Conservation (phyloP, 2,888 invertebrate genomes). For the Fragum sueziense region DNA sequence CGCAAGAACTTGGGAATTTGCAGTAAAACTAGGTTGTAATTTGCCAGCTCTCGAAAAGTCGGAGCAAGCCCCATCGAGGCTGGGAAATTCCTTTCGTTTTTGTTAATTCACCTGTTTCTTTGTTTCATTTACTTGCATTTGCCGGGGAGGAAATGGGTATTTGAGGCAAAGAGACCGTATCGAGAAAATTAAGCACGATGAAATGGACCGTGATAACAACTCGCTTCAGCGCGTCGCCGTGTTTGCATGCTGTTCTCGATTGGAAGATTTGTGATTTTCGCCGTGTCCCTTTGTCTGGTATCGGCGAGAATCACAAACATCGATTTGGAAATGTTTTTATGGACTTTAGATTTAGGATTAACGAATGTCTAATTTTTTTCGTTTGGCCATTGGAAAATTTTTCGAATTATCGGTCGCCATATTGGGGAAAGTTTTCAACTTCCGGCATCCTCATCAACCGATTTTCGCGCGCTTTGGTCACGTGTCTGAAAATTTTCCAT, state of each 20-base stretch:
- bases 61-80: conserved; percentile 8
- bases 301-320: neutral
- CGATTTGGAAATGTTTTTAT: conserved; percentile 2
- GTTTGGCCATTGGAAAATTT: neutral
- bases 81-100: neutral
- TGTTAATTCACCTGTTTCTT: neutral
- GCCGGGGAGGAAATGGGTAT: neutral
- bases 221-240: neutral
- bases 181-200: neutral
- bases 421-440: neutral
- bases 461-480: conserved; percentile 1
- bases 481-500: neutral
- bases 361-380: neutral
- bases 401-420: neutral
- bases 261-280: neutral
- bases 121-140: neutral
- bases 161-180: neutral
- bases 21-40: neutral
- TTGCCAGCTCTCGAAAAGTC: conserved; percentile 2
- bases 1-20: neutral
- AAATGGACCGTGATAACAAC: neutral
- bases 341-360: neutral
- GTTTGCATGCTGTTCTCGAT: neutral
- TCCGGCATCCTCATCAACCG: neutral
- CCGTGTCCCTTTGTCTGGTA: neutral